Evolutionary conservation across 1,140 invertebrate species (phyloP).

Genomic region (Drosophila nigrodunni): DNA sequence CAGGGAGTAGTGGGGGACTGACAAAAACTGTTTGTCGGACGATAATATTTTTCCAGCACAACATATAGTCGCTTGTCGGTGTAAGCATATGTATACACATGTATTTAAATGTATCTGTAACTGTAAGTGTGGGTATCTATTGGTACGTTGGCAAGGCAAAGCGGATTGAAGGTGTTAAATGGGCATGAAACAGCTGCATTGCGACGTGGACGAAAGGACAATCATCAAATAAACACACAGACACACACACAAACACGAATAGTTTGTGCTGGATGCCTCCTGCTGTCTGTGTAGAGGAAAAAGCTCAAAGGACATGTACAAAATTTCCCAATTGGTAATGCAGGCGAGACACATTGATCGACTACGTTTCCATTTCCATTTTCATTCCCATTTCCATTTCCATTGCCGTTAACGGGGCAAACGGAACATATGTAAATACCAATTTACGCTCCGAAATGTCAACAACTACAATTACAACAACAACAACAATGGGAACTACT

Average conservation of each 20-base stretch:
- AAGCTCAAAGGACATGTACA: conserved; percentile 74
- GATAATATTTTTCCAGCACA: conserved; percentile 71
- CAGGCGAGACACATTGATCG: conserved; percentile 60
- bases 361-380: background rate
- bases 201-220: conserved; percentile 70
- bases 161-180: conserved; percentile 81
- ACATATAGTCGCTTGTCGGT: conserved; percentile 11
- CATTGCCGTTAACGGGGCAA: conserved; percentile 31
- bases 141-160: conserved; percentile 45
- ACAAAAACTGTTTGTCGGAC: conserved; percentile 61
- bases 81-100: conserved; percentile 22
- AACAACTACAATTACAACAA: conserved; percentile 74
- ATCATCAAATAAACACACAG: conserved; percentile 75
- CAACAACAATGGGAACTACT: conserved; percentile 5
- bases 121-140: conserved; percentile 28
- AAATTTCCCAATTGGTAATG: conserved; percentile 71
- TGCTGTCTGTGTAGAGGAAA: conserved; percentile 35
- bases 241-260: conserved; percentile 26
- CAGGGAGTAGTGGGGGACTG: conserved; percentile 67
- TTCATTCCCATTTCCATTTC: conserved; percentile 29
- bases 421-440: conserved; percentile 77
- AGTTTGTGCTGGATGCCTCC: background rate
- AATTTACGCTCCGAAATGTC: conserved; percentile 79
- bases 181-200: conserved; percentile 81
- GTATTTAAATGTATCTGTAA: conserved; percentile 30